A percentile compares a stretch with the other conserved stretches of the same genome.
These are phyloP conservation scores for Lasioglossum zephyrum DNA, from an alignment of 2,888 invertebrate genomes.

Conservation along the genomic window DNA sequence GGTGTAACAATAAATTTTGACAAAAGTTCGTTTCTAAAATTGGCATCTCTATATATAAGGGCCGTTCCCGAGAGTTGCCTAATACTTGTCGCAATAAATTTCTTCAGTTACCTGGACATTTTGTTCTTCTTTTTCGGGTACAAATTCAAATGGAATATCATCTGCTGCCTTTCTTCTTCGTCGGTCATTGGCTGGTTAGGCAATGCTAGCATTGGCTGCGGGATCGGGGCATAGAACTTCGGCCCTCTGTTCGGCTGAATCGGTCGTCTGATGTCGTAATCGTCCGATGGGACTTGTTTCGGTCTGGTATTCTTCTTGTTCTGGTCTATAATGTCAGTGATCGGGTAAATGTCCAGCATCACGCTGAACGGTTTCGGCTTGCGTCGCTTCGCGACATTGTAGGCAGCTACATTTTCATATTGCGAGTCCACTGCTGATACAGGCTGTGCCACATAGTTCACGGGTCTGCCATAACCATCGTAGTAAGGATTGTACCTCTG, in stretches of 20 bases:
- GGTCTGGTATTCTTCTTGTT: constrained; percentile 72
- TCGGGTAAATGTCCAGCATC: constrained; percentile 88
- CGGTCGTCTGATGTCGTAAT: constrained; percentile 75
- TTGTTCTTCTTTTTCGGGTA: constrained; percentile 86
- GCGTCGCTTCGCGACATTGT: constrained; percentile 69
- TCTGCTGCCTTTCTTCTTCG: constrained; percentile 85
- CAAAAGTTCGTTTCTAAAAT: background rate
- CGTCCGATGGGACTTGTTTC: constrained; percentile 66
- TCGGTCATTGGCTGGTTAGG: constrained; percentile 66
- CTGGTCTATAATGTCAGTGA: constrained; percentile 82
- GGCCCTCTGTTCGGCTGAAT: constrained; percentile 69
- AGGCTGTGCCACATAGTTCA: constrained; percentile 64
- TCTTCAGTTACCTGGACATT: constrained; percentile 73
- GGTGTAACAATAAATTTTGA: no score
- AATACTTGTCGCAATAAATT: background rate
- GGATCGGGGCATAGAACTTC: constrained; percentile 64
- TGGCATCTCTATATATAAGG: background rate
- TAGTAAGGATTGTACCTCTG: constrained; percentile 78
- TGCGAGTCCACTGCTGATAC: constrained; percentile 60
- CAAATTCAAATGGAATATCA: constrained; percentile 88
- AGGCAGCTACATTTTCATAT: constrained; percentile 69
- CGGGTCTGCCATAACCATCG: constrained; percentile 75
- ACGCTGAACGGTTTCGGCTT: constrained; percentile 87
- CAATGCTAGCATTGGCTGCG: constrained; percentile 69
- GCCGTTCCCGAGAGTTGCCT: background rate